Evolutionary conservation across 2,888 invertebrate genomes (phyloP).

Genomic region (Unio delphinus): DNA sequence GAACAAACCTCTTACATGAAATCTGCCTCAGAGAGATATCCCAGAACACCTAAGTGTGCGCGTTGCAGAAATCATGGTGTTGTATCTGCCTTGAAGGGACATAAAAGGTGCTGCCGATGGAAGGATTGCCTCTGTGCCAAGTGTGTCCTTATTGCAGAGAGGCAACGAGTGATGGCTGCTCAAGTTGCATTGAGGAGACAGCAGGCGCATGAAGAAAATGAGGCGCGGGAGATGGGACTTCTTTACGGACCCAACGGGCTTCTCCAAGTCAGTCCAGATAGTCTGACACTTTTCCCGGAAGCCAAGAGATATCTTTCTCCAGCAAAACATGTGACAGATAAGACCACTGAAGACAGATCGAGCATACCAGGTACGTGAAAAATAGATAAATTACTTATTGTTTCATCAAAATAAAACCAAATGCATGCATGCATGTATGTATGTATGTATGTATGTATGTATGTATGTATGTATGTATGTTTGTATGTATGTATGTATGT

Average conservation of each 20-base stretch:
- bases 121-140: constrained; percentile 95
- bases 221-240: constrained; percentile 93
- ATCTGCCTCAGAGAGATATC: constrained; percentile 83
- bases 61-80: constrained; percentile 97
- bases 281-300: constrained; percentile 32
- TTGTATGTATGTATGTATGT: too few relatives aligned
- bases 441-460: too few relatives aligned
- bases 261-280: constrained; percentile 64
- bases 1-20: constrained; percentile 24
- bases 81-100: constrained; percentile 89
- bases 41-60: constrained; percentile 96
- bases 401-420: too few relatives aligned
- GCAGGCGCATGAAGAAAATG: constrained; percentile 97
- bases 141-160: constrained; percentile 96
- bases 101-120: constrained; percentile 93
- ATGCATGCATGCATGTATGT: too few relatives aligned
- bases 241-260: constrained; percentile 76
- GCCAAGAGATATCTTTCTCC: constrained; percentile 9
- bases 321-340: too few relatives aligned
- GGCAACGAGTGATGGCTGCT: constrained; percentile 98
- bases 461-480: too few relatives aligned
- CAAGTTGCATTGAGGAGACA: constrained; percentile 95
- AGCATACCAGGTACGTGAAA: too few relatives aligned
- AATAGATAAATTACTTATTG: too few relatives aligned
- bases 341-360: too few relatives aligned